A percentile compares a stretch with the other conserved stretches of the same genome.
These are phyloP conservation scores for Xiphorhynchus erythropygius DNA, from an alignment of 2,797 vertebrate species.

Conservation along the genomic window DNA sequence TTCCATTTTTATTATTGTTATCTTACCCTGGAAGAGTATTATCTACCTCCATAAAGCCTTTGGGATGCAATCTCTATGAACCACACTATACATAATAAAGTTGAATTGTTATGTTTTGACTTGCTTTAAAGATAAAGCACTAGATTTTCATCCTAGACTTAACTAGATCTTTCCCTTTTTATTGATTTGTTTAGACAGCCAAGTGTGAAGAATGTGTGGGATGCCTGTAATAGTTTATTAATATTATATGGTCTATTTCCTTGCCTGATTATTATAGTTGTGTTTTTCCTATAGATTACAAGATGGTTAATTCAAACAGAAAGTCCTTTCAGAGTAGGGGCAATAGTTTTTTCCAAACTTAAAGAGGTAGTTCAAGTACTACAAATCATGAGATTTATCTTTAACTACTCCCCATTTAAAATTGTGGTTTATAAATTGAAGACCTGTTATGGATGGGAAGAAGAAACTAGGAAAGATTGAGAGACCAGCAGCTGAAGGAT, in stretches of 20 bases:
- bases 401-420: background rate
- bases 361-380: background rate
- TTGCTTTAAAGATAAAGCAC: conserved; percentile 19
- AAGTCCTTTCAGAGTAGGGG: background rate
- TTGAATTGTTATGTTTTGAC: conserved; percentile 19
- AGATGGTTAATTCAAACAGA: background rate
- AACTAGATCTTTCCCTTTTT: background rate
- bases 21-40: background rate
- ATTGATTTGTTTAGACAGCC: conserved; percentile 46
- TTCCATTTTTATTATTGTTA: background rate
- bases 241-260: background rate
- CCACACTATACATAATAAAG: background rate
- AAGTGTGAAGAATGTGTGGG: conserved; percentile 5
- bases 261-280: background rate
- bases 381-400: background rate
- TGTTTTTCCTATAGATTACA: conserved; percentile 4
- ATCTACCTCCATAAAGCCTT: background rate
- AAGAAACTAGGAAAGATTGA: background rate
- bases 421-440: background rate
- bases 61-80: background rate
- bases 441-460: background rate
- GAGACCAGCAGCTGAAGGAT: background rate
- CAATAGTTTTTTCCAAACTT: background rate
- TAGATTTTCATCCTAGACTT: conserved; percentile 13
- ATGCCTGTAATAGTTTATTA: background rate